phyloP scores from a whole-genome alignment of 2,888 invertebrate species.

The Ganaspis brasiliensis region DNA sequence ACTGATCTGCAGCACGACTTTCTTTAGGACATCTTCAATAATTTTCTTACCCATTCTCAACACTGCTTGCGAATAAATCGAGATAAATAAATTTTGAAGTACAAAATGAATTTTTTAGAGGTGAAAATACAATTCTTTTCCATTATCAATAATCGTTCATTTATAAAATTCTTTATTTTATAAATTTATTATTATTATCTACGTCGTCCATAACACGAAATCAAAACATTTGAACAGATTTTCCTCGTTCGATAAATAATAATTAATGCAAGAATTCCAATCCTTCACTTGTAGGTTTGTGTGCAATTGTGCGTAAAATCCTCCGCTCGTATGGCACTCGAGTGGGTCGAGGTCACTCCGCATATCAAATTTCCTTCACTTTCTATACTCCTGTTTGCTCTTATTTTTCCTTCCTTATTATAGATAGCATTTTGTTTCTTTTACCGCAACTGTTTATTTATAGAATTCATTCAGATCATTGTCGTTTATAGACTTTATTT shows the following conservation, averaged over 20 bases:
- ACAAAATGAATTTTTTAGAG: too few species aligned
- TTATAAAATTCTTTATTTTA: too few species aligned
- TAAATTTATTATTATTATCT: too few species aligned
- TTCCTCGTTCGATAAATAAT: neutral
- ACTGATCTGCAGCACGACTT: constrained; percentile 56
- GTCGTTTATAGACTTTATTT: too few species aligned
- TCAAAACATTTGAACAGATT: too few species aligned
- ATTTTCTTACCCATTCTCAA: constrained; percentile 48
- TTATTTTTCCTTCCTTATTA: neutral
- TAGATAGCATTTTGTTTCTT: neutral
- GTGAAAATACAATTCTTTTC: too few species aligned
- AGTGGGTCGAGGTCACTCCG: constrained; percentile 16
- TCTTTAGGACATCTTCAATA: constrained; percentile 57
- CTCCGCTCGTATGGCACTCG: neutral
- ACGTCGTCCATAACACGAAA: too few species aligned
- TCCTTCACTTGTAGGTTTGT: constrained; percentile 4
- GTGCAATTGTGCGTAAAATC: constrained; percentile 27
- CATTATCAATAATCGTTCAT: too few species aligned
- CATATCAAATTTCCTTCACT: constrained; percentile 30
- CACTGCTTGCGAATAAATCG: neutral
- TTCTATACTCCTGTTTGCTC: neutral
- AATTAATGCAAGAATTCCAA: constrained; percentile 2
- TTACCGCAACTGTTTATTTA: too few species aligned
- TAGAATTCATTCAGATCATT: neutral
- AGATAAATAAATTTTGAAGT: too few species aligned